Percentiles rank a stretch among this genome's conserved stretches.
phyloP scores from a whole-genome alignment of 2,113 vertebrate genomes.

The Stomatorhinus ivindoensis region DNA sequence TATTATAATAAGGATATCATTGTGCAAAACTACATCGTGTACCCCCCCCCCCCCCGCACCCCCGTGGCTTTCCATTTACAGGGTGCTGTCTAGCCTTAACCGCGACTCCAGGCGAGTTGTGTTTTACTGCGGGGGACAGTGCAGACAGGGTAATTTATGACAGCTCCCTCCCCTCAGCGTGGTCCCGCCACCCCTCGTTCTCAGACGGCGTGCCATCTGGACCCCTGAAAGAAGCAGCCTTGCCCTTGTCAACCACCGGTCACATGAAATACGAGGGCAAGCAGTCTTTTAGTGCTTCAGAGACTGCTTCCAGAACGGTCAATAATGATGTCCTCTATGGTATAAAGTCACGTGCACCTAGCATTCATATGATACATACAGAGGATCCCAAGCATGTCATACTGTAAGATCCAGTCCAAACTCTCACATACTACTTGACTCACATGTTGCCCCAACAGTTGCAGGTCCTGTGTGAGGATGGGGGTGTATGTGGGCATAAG shows the following conservation, averaged over 20 bases:
- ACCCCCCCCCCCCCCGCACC: too few species aligned
- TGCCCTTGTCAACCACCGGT: background rate
- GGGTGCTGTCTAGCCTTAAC: background rate
- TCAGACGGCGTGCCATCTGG: background rate
- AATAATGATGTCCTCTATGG: background rate
- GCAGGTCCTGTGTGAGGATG: background rate
- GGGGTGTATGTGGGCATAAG: background rate
- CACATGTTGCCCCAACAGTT: background rate
- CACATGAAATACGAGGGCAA: background rate
- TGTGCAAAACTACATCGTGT: background rate
- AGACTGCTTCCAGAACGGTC: background rate
- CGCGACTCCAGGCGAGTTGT: background rate
- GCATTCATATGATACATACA: background rate
- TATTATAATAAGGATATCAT: background rate
- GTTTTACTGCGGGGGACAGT: background rate
- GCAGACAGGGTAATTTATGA: background rate
- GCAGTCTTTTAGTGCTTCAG: background rate
- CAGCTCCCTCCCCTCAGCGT: background rate
- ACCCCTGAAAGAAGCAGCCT: background rate
- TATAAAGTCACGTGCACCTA: background rate
- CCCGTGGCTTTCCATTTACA: background rate
- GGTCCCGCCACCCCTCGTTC: background rate
- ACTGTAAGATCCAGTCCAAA: background rate
- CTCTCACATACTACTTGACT: background rate
- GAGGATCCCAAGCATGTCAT: background rate